phyloP scores from a whole-genome alignment of 2,113 vertebrate genomes.

The Callocephalon fimbriatum region DNA sequence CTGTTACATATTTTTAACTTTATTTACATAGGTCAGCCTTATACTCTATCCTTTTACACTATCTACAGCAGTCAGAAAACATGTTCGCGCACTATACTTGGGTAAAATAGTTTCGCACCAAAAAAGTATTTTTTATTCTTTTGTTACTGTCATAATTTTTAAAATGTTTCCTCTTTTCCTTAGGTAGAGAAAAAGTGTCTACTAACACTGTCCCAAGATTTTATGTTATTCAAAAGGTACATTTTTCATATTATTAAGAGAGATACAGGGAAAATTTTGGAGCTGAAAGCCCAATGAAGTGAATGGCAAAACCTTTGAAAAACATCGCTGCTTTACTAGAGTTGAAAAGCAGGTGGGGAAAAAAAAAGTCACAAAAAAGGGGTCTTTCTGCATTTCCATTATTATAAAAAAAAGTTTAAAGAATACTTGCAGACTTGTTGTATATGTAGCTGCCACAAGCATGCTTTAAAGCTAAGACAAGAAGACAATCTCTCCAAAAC shows the following conservation, averaged over 20 bases:
- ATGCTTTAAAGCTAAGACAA: not conserved
- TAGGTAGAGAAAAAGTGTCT: not conserved
- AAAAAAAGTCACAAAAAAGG: not conserved
- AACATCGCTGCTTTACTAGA: not conserved
- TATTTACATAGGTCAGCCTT: not conserved
- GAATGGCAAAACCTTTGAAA: not conserved
- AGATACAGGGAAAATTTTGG: not conserved
- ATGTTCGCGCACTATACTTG: not conserved
- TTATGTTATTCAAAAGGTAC: not conserved
- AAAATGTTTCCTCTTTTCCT: not conserved
- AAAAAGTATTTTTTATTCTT: not conserved
- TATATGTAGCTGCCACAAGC: not conserved
- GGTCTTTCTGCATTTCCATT: not conserved
- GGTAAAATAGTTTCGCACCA: not conserved
- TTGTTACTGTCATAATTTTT: not conserved
- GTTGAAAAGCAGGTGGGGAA: not conserved
- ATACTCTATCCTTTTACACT: not conserved
- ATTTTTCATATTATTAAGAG: not conserved
- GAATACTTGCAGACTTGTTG: not conserved
- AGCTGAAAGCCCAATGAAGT: not conserved
- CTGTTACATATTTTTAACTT: not conserved
- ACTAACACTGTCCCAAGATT: not conserved
- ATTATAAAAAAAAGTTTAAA: not conserved
- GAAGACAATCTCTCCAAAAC: not conserved
- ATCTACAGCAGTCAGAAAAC: not conserved